A percentile compares a stretch with the other conserved stretches of the same genome.
Evolutionary conservation across 2,113 vertebrate genomes (phyloP).

Genomic region (Lota lota): DNA sequence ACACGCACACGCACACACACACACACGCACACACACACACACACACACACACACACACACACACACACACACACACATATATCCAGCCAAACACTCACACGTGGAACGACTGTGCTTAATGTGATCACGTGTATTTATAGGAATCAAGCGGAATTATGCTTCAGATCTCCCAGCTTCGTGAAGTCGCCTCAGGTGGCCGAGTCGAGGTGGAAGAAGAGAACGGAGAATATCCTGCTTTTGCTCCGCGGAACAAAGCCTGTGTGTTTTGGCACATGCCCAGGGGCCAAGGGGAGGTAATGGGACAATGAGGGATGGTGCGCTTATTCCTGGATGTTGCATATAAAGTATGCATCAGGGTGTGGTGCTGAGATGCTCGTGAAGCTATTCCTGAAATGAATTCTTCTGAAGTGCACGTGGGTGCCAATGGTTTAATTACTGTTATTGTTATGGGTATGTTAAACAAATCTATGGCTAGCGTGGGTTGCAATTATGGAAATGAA

Average conservation of each 20-base stretch:
- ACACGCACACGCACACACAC: conserved; percentile 24
- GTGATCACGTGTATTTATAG: conserved; percentile 67
- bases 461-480: no score
- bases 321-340: conserved; percentile 63
- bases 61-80: conserved; percentile 21
- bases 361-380: conserved; percentile 50
- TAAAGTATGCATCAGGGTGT: conserved; percentile 23
- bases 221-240: conserved; percentile 63
- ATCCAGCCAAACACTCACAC: conserved; percentile 20
- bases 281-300: conserved; percentile 61
- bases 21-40: conserved; percentile 20
- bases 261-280: conserved; percentile 62
- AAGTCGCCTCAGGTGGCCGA: conserved; percentile 65
- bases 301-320: conserved; percentile 63
- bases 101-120: conserved; percentile 52
- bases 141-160: conserved; percentile 70
- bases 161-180: conserved; percentile 69
- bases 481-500: no score
- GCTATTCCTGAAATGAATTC: conserved; percentile 25
- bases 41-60: conserved; percentile 26
- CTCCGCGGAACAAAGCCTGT: conserved; percentile 58
- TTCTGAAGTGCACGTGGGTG: no score
- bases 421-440: no score
- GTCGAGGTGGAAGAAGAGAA: conserved; percentile 56
- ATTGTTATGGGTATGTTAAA: no score